Evolutionary conservation across 64 coral and sea anemone species (phyloP), one percentile per base, ranked within the genome.

Genomic region (Pocillopora verrucosa): DNA sequence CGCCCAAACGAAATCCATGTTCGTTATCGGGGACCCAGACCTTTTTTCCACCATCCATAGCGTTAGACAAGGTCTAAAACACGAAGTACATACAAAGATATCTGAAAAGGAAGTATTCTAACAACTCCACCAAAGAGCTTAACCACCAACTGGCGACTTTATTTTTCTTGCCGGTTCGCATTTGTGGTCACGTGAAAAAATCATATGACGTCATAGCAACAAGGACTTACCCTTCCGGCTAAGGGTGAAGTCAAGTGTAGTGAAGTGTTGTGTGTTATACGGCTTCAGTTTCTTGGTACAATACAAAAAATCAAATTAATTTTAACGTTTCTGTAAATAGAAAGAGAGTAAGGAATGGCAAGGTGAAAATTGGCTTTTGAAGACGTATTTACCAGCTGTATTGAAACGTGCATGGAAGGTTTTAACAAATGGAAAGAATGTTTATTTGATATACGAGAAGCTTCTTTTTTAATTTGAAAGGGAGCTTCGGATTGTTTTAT

Each of bases 1-100:
- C 81, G 2, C 97, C 97, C 62, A 99, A 65, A 86, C 88, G 85
- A 86, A 89, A 99, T 19, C 97, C 97, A 86, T 99, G 93, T 74
- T 88, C 91, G 38, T 90, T 89, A 60, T 99, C 97, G 34, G 97
- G 97, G 15, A 95, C 94, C 97, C 97, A 99, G 16, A 99, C 90
- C 78, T 95, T 90, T 20, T 80, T 89, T 68, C 93, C 90, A 22
- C 91, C 91, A 36, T 99, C 97, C 97, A 95, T 95, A 30, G 3
- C 72, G 74, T 70, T 15, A 12, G 34, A 37, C 24, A 76, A 76
- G 41, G 2, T 61, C 20, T 2, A 88, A 88, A 78, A 30, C 15
- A 1, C 30, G 35, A 68, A 63, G 15, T 68, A 64, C 56, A 79
- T 83, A 65, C 15, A 13, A 70, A 70, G 1, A n/a, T 70, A 24